phyloP scores from a whole-genome alignment of 2,888 invertebrate species.

The Diaphora mendica region DNA sequence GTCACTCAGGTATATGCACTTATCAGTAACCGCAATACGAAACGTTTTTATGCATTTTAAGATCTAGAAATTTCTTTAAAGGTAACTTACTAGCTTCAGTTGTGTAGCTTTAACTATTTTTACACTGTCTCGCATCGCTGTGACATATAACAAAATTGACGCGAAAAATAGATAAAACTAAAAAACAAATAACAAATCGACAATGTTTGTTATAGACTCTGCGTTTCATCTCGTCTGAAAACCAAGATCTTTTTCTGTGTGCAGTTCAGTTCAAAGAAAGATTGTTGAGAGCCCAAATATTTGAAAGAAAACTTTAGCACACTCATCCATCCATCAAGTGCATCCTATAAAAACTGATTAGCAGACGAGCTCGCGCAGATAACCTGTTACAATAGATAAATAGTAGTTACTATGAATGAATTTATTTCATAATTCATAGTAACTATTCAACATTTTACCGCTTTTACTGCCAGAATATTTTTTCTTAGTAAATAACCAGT shows the following conservation, averaged over 20 bases:
- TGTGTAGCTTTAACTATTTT: no score
- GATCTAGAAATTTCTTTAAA: not conserved
- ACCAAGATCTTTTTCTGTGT: not conserved
- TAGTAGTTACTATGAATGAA: no score
- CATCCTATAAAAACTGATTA: not conserved
- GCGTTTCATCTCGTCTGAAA: not conserved
- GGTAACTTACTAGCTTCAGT: not conserved
- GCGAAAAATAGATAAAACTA: no score
- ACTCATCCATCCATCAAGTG: not conserved
- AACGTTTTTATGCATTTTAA: not conserved
- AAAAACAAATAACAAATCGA: no score
- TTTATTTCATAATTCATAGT: not conserved
- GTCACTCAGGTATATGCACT: not conserved
- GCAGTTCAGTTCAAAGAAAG: not conserved
- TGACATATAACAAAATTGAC: no score
- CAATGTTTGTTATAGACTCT: not conserved
- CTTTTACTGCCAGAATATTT: not conserved
- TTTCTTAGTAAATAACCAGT: not conserved
- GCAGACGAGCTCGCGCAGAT: not conserved
- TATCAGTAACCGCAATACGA: not conserved
- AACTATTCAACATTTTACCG: not conserved
- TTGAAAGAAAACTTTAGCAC: not conserved
- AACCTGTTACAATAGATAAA: not conserved
- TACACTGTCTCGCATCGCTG: no score
- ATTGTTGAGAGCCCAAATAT: not conserved